Evolutionary conservation across 2,113 vertebrate species (phyloP), one percentile per base, ranked within the genome.

Genomic region (Poeciliopsis occidentalis): DNA sequence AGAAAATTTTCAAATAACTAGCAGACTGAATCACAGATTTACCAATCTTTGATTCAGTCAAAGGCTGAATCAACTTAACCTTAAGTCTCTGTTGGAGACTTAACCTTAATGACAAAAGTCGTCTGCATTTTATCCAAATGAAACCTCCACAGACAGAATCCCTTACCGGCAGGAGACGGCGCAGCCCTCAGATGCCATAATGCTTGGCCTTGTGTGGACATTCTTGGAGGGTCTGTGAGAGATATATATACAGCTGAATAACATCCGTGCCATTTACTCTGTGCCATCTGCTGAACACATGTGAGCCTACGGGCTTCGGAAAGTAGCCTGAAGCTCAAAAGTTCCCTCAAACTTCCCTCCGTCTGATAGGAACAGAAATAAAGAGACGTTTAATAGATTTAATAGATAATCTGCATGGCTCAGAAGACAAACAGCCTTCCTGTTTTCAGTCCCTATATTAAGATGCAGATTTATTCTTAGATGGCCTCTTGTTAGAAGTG

Each of bases 251-350:
- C 90, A 91, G 86, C 91, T 85, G 82, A 84, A 69, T 69, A 89
- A 91, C 87, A 89, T 82, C 32, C 34, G 80, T 92, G 86, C 90
- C 91, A 89, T 88, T 76, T 31, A 75, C 76, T 85, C 51, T 19
- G 69, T 92, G 87, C 88, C 91, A 90, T 94, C 94, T 93, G 92
- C 87, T 84, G 70, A 79, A 83, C 92, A 93, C 77, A 90, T 92
- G 90, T 88, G 61, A 78, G 75, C 78, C 78, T 54, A 1, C 1
- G 4, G 75, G 77, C 73, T 74, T 75, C 79, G 54, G 19, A 63
- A 60, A 32, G n/a, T 71, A 0, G 44, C 87, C 47, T 32, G 26
- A 13, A 84, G 76, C 66, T 60, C 69, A 27, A 84, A 84, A 69
- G 60, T 85, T 83, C 78, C 68, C 85, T 82, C 85, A 82, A 57